Evolutionary conservation across 2,888 invertebrate species (phyloP).

Genomic region (Imbricaverruca yamaguchii): DNA sequence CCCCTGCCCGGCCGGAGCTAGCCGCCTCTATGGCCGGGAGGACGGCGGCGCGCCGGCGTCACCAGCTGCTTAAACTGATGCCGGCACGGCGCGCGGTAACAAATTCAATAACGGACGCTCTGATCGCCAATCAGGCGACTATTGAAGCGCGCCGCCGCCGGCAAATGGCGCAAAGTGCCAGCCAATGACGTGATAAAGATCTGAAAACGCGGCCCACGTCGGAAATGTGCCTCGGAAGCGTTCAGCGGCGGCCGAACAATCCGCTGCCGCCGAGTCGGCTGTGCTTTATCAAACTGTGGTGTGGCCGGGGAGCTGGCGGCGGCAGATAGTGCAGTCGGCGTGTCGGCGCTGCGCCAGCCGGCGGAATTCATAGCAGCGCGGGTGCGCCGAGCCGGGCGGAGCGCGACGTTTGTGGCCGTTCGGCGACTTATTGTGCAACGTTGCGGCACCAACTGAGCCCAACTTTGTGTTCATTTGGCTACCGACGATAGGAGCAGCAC

Average conservation of each 20-base stretch:
- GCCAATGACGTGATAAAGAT: conserved; percentile 16
- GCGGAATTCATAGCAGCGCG: too few relatives aligned
- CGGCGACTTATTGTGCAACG: too few relatives aligned
- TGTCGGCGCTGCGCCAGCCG: too few relatives aligned
- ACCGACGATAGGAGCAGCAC: too few relatives aligned
- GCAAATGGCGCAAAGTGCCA: conserved; percentile 16
- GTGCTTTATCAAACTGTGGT: not conserved
- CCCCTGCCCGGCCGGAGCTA: not conserved
- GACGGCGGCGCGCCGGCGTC: not conserved
- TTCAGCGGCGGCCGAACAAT: not conserved
- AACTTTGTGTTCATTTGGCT: too few relatives aligned
- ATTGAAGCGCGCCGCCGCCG: conserved; percentile 19
- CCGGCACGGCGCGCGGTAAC: not conserved
- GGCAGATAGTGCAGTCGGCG: too few relatives aligned
- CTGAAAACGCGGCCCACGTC: not conserved
- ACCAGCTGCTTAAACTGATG: conserved; percentile 4
- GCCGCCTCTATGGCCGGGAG: not conserved
- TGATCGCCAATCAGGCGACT: not conserved
- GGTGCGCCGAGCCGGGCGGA: too few relatives aligned
- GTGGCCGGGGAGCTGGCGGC: too few relatives aligned
- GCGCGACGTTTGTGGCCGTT: too few relatives aligned
- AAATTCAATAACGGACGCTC: conserved; percentile 7
- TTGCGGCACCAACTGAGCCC: too few relatives aligned
- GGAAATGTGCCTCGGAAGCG: not conserved
- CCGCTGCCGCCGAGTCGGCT: not conserved